Base-by-base conservation (phyloP, 2,888 invertebrate species). In the Mellilla xanthometata region DNA sequence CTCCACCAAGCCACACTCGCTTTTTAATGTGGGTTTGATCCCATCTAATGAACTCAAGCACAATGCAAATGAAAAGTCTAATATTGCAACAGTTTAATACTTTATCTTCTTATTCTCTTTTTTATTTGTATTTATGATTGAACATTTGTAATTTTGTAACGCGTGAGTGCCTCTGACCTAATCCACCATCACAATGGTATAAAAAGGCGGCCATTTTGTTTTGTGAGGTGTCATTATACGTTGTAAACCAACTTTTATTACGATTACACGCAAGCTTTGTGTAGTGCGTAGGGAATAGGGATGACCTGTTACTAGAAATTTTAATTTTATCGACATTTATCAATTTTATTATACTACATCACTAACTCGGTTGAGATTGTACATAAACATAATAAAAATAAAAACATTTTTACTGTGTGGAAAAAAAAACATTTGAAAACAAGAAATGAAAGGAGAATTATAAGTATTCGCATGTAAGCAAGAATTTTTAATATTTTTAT, bases 171-270 rank as follows among this genome's bases (percentile, higher is more conserved):
- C 28, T 39, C 41, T 49, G 44, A 43, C 40, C 40, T 45, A 50
- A 53, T 49, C 50, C 49, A 22, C 48, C 24, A 31, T 53, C 50
- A 49, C 26, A 36, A 22, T 50, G 45, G 40, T 32, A 51, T 29
- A 47, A 52, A 46, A 48, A 42, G 27, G 47, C 47, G 38, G 47
- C 54, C 49, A 56, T 55, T 56, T 52, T 50, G 47, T 36, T 40
- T 44, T 39, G 41, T 34, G 56, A 58, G 54, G 67, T 58, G 60
- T 67, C 65, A 79, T 79, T 79, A 77, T 29, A 49, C 22, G 63
- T 58, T 62, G 60, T 79, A 77, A 77, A 48, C 48, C 49, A 45
- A 53, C 47, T 57, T 57, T 63, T 67, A 62, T 61, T 47, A 53
- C 56, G 44, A 53, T 60, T 60, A 62, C 60, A 53, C 56, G 49